Conservation (phyloP, 2,113 vertebrate species). For the Dasypus novemcinctus region DNA sequence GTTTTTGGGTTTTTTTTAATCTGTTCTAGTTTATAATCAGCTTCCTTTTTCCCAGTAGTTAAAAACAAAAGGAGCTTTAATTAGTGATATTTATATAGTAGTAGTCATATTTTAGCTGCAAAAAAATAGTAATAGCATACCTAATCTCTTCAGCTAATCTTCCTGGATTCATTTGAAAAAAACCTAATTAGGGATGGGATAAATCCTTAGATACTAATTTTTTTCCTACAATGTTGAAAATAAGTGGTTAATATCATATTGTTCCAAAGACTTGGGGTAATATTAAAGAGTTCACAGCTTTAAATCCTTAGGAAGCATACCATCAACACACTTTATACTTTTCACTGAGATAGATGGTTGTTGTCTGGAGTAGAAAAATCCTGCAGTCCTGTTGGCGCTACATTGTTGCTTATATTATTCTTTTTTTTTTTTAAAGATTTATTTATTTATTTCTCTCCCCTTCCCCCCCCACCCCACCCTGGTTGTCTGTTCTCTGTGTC, state of each 20-base stretch:
- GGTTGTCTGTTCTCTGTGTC: too few relatives aligned
- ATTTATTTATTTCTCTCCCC: too few relatives aligned
- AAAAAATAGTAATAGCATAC: neutral
- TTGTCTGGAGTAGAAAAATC: neutral
- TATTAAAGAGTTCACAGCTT: neutral
- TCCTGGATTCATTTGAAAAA: neutral
- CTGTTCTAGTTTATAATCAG: neutral
- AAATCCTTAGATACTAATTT: neutral
- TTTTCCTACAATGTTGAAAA: constrained; percentile 12
- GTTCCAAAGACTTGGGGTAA: neutral
- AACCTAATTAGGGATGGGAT: neutral
- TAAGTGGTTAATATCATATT: neutral
- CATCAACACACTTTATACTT: neutral
- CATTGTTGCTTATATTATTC: neutral
- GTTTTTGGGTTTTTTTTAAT: constrained; percentile 4
- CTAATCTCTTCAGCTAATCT: constrained; percentile 6
- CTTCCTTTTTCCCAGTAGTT: constrained; percentile 20
- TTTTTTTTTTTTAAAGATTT: too few relatives aligned
- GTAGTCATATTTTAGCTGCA: neutral
- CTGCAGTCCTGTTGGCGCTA: neutral
- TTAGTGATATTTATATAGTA: neutral
- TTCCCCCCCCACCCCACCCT: too few relatives aligned
- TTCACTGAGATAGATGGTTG: neutral
- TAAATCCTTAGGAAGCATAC: neutral
- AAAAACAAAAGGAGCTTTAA: constrained; percentile 41